Base-by-base conservation (phyloP, 2,797 vertebrate genomes). In the Hoplostethus atlanticus region DNA sequence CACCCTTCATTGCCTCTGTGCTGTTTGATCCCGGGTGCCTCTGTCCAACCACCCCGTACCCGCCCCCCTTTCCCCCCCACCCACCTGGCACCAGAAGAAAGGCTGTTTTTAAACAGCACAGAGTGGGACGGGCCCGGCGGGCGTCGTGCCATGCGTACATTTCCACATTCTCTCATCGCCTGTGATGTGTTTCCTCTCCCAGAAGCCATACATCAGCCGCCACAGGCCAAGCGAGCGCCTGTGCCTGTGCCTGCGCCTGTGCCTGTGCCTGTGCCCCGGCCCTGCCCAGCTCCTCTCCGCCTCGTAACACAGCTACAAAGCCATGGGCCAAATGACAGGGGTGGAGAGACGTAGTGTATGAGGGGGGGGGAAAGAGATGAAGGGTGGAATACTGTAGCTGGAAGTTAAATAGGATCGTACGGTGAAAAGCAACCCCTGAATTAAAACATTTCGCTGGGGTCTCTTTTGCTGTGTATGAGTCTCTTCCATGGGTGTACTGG, bases 21-120 rank as follows among this genome's bases (percentile, higher is more conserved):
- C 59, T 46, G 77, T 83, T 91, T 79, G 67, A 89, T 88, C 79
- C 46, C 30, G 75, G 61, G 72, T 21, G 21, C 82, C 80, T 82
- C 70, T 76, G 89, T 86, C 78, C 80, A 80, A 81, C 71, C 1
- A 59, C 81, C 79, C 86, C 21, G 21, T 21, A 47, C 77, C 76
- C 76, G 50, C 77, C 76, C 76, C 84, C 48, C 28, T 82, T 59
- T 77, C 79, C 92, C 77, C 56, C 87, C 84, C 89, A 59, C 79
- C 92, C 77, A 48, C 74, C 87, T 94, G 95, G 92, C 90, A 87
- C 13, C 0, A 76, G 92, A 93, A 94, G 80, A 94, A 94, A 94
- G 89, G 55, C 83, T 34, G 68, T 55, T 54, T 86, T 71, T 40
- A 87, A 81, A 81, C 90, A 81, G 89, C 76, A 38, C 89, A 89